A percentile compares a stretch with the other conserved stretches of the same genome.
Conservation (phyloP, 2,797 vertebrate species). For the Ptychobarbus kaznakovi region DNA sequence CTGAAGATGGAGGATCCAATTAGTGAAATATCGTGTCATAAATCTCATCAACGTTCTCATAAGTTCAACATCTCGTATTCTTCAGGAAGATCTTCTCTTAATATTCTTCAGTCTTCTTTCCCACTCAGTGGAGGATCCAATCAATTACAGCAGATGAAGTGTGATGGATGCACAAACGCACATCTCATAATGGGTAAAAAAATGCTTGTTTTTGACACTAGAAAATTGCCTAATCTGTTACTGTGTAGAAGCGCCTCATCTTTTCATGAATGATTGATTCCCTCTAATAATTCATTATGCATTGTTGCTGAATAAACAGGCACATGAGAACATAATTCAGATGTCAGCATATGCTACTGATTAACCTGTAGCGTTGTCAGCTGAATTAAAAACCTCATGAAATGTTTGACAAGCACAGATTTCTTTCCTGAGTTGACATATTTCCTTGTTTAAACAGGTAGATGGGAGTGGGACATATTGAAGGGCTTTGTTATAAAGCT, state of each 20-base stretch:
- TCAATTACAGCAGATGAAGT: slow-evolving; percentile 29
- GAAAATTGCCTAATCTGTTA: slow-evolving; percentile 34
- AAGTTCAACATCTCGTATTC: slow-evolving; percentile 7
- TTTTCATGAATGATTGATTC: slow-evolving; percentile 40
- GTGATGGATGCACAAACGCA: not conserved
- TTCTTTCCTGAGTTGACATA: not conserved
- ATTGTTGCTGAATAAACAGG: slow-evolving; percentile 37
- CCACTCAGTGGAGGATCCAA: slow-evolving; percentile 22
- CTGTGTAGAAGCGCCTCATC: slow-evolving; percentile 17
- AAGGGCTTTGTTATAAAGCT: not conserved
- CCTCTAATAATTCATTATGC: slow-evolving; percentile 37
- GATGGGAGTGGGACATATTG: not conserved
- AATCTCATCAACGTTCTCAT: slow-evolving; percentile 10
- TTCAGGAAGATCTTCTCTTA: not conserved
- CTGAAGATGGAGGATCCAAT: slow-evolving; percentile 31
- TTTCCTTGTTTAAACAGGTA: not conserved
- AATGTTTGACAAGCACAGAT: not conserved
- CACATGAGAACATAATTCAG: slow-evolving; percentile 17
- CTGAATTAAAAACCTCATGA: slow-evolving; percentile 13
- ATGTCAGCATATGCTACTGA: not conserved
- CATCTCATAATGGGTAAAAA: not conserved
- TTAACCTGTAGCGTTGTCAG: not conserved
- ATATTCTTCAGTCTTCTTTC: slow-evolving; percentile 5
- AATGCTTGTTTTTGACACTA: not conserved
- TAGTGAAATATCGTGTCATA: not conserved